These are phyloP conservation scores for Condylura cristata DNA, from an alignment of 2,113 vertebrate species.

Conservation along the genomic window DNA sequence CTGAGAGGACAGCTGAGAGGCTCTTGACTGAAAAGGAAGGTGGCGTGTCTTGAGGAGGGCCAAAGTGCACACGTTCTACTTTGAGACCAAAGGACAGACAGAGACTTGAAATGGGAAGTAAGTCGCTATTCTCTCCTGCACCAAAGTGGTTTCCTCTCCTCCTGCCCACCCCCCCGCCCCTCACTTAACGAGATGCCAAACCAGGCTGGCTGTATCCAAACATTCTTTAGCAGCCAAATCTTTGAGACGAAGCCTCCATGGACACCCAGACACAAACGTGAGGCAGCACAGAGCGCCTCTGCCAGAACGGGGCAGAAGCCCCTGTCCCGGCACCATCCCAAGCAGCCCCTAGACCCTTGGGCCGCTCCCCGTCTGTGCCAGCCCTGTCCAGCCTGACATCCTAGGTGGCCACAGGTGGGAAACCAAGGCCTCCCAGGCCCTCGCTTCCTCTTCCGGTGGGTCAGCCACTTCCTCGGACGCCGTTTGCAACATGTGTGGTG, in stretches of 20 bases:
- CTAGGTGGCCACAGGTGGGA: not conserved
- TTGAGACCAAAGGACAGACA: not conserved
- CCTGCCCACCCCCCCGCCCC: not conserved
- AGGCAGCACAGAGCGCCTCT: not conserved
- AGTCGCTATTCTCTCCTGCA: not conserved
- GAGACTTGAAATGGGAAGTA: not conserved
- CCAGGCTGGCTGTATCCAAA: not conserved
- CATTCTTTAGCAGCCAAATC: not conserved
- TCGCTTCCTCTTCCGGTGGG: not conserved
- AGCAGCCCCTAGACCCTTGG: accelerated
- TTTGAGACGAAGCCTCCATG: not conserved
- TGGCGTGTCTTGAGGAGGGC: not conserved
- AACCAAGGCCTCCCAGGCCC: not conserved
- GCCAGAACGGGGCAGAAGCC: not conserved
- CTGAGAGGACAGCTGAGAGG: not conserved
- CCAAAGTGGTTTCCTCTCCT: not conserved
- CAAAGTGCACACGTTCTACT: not conserved
- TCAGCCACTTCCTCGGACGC: not conserved
- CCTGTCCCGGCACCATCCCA: not conserved
- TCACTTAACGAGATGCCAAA: not conserved
- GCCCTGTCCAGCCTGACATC: not conserved
- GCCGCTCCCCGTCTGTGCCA: not conserved
- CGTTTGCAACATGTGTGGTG: not conserved
- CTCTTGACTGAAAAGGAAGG: not conserved
- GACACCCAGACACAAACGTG: not conserved